Evolutionary conservation across 2,113 vertebrate genomes (phyloP).

Genomic region (Brevimyrus niger): DNA sequence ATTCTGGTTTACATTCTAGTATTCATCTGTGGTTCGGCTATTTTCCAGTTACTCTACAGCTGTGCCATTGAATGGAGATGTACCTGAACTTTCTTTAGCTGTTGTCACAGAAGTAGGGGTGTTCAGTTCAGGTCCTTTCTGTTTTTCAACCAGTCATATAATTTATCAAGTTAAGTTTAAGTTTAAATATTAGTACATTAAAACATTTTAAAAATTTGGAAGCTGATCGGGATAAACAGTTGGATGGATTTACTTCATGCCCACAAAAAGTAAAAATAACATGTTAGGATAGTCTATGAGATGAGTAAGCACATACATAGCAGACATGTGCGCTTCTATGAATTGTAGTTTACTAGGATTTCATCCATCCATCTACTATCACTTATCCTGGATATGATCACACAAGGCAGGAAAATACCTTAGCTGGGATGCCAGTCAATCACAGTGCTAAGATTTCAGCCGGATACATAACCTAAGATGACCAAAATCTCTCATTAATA

Average conservation of each 20-base stretch:
- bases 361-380: not conserved
- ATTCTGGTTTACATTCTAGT: not conserved
- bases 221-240: not conserved
- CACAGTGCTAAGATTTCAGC: not conserved
- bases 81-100: not conserved
- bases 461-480: not conserved
- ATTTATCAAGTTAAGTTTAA: not conserved
- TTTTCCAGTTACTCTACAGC: not conserved
- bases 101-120: not conserved
- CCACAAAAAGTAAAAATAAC: not conserved
- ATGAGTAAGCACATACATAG: not conserved
- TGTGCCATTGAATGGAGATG: not conserved
- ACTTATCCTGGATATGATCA: not conserved
- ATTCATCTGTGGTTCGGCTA: not conserved
- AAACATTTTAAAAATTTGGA: not conserved
- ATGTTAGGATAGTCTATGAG: not conserved
- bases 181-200: not conserved
- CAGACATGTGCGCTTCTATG: not conserved
- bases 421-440: not conserved
- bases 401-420: not conserved
- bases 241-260: not conserved
- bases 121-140: not conserved
- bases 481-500: not conserved
- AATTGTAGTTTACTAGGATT: not conserved
- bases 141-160: not conserved